Conservation (phyloP, 2,113 vertebrate genomes). For the Corvus moneduloides region DNA sequence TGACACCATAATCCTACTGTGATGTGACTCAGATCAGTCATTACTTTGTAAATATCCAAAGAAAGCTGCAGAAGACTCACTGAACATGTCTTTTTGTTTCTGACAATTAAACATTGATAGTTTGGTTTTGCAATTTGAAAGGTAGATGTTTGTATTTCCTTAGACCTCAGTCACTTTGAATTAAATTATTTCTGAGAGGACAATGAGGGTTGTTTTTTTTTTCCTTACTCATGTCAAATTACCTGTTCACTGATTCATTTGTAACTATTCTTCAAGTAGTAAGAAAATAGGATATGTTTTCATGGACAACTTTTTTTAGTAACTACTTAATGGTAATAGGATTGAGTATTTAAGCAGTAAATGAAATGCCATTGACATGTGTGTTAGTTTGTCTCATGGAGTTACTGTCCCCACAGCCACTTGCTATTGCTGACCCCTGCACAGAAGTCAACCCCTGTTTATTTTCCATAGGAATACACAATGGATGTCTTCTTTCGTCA, state of each 20-base stretch:
- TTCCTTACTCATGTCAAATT: background rate
- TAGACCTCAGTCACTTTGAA: background rate
- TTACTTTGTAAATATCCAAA: background rate
- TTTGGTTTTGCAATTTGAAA: background rate
- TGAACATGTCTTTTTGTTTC: background rate
- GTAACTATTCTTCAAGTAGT: background rate
- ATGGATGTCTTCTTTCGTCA: constrained; percentile 99
- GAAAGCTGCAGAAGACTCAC: background rate
- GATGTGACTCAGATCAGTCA: background rate
- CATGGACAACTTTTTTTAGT: background rate
- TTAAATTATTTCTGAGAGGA: background rate
- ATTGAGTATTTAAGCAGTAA: background rate
- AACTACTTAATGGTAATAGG: constrained; percentile 38
- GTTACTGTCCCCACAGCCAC: background rate
- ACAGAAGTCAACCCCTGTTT: background rate
- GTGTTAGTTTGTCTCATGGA: background rate
- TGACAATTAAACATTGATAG: background rate
- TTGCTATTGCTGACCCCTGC: background rate
- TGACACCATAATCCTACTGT: background rate
- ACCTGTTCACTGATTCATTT: background rate
- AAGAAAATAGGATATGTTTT: background rate
- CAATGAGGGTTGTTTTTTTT: background rate
- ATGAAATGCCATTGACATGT: background rate
- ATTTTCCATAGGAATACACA: constrained; percentile 87
- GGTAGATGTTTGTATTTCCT: background rate